These are phyloP conservation scores for Cyclargus thomasi DNA, from an alignment of 1,140 invertebrate genomes.

Conservation along the genomic window DNA sequence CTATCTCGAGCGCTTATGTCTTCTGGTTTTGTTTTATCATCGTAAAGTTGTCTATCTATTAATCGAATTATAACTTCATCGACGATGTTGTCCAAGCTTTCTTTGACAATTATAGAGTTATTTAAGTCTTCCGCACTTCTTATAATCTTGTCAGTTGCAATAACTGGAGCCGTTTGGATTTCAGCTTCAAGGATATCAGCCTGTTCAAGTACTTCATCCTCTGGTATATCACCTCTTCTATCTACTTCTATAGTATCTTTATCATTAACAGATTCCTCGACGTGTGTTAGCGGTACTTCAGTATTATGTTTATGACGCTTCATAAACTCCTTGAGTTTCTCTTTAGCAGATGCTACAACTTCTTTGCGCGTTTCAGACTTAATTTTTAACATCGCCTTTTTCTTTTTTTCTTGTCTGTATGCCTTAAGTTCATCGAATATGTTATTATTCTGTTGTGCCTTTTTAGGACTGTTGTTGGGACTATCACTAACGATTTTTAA, in stretches of 20 bases:
- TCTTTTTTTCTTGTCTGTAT: conserved; percentile 53
- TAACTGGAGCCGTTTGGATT: conserved; percentile 14
- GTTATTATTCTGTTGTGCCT: conserved; percentile 41
- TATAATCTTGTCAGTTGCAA: conserved; percentile 15
- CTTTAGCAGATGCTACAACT: conserved; percentile 68
- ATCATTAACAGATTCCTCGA: conserved; percentile 35
- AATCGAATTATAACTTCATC: conserved; percentile 69
- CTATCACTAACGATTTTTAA: conserved; percentile 26
- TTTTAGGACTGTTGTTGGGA: conserved; percentile 20
- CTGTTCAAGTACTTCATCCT: conserved; percentile 31
- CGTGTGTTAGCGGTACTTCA: conserved; percentile 51
- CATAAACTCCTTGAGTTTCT: conserved; percentile 72
- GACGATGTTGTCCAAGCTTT: conserved; percentile 66
- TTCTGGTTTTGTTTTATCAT: conserved; percentile 61
- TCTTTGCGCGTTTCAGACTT: conserved; percentile 65
- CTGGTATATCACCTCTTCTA: conserved; percentile 54
- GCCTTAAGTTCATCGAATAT: conserved; percentile 46
- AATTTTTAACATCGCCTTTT: conserved; percentile 62
- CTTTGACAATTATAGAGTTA: conserved; percentile 37
- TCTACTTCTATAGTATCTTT: conserved; percentile 35
- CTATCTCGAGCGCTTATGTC: conserved; percentile 60
- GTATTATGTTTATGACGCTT: conserved; percentile 67
- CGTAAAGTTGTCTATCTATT: conserved; percentile 67
- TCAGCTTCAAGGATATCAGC: conserved; percentile 16
- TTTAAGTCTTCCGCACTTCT: conserved; percentile 14